These are phyloP conservation scores for Mallotus villosus DNA, from an alignment of 2,797 vertebrate species.

Conservation along the genomic window DNA sequence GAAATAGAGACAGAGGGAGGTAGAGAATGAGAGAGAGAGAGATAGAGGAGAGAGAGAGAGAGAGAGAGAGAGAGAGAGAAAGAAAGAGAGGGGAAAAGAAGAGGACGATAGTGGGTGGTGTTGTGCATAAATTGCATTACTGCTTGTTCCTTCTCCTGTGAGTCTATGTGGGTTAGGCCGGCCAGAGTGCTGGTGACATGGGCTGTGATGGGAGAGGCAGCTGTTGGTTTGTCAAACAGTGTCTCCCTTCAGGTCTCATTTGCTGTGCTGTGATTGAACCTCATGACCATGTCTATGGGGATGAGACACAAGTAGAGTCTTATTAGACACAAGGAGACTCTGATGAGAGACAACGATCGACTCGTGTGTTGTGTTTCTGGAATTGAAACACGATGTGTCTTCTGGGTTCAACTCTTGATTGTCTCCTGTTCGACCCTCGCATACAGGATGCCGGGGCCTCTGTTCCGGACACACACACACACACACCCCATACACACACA, in stretches of 20 bases:
- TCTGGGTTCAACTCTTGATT: neutral
- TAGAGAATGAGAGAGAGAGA: neutral
- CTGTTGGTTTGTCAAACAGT: conserved; percentile 3
- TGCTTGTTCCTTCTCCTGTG: neutral
- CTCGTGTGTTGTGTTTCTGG: neutral
- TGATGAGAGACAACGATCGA: neutral
- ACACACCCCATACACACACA: neutral
- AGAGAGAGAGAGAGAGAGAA: neutral
- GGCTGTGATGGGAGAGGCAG: neutral
- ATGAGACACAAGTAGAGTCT: neutral
- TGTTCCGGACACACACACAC: neutral
- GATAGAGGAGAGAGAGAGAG: neutral
- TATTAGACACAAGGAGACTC: neutral
- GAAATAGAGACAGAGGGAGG: neutral
- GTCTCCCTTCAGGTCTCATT: neutral
- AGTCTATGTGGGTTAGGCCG: conserved; percentile 3
- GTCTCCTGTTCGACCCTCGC: neutral
- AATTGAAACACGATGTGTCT: neutral
- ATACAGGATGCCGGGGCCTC: neutral
- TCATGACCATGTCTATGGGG: neutral
- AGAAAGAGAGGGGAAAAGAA: neutral
- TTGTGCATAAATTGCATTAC: conserved; percentile 9
- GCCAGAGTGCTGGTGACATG: neutral
- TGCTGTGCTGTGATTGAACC: conserved; percentile 1
- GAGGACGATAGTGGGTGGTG: conserved; percentile 6